Conservation (phyloP, 2,113 vertebrate species). For the Clarias batrachus region DNA sequence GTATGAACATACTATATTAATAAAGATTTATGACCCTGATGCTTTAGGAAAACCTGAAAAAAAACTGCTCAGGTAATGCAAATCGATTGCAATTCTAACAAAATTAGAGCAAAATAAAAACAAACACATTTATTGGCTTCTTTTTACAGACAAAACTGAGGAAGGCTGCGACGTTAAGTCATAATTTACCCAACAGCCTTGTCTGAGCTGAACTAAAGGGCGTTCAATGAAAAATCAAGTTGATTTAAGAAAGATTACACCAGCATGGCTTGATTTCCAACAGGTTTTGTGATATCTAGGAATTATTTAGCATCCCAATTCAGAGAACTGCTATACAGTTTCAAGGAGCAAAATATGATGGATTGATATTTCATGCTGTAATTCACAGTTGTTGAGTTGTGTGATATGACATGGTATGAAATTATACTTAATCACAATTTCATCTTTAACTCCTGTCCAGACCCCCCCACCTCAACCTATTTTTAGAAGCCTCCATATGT, state of each 20-base stretch:
- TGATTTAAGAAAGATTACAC: not conserved
- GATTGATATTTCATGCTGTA: not conserved
- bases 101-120: not conserved
- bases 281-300: not conserved
- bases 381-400: constrained; percentile 6
- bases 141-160: not conserved
- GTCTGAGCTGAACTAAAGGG: not conserved
- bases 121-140: constrained; percentile 9
- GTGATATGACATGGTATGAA: constrained; percentile 4
- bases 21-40: not conserved
- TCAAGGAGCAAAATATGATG: not conserved
- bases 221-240: not conserved
- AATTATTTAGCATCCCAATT: not conserved
- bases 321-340: not conserved
- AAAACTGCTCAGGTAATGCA: not conserved
- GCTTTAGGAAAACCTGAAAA: not conserved
- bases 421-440: not conserved
- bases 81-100: not conserved
- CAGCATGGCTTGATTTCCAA: not conserved
- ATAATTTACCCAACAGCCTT: constrained; percentile 3
- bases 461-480: constrained; percentile 17
- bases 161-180: not conserved
- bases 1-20: not conserved
- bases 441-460: not conserved
- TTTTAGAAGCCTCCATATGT: constrained; percentile 1